Base-by-base conservation (phyloP, 2,797 vertebrate genomes). In the Notolepis coatsorum region DNA sequence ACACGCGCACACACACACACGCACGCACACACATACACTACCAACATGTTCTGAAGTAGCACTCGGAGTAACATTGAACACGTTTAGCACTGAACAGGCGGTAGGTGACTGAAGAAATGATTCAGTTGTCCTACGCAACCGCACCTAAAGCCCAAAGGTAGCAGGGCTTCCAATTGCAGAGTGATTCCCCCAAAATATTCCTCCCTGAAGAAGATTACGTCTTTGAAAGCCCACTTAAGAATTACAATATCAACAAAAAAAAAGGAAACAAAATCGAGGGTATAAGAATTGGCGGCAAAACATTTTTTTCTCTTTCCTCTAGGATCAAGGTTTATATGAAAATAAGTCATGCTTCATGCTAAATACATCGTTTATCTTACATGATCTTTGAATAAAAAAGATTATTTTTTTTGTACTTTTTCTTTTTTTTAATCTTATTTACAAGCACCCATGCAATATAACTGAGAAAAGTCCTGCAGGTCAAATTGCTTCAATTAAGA, bases 341-440 rank as follows among this genome's bases (percentile, higher is more conserved):
- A 99, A 99, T 98, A 99, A 98, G 95, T 96, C 96, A 98, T 98
- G 97, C 97, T 96, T 96, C 97, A 99, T 99, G 97, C 97, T 98
- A 99, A 98, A 99, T 98, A 99, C 96, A 96, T 95, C 75, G 94
- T 98, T 97, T 97, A 97, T 97, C 95, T 96, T 98, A 98, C 96
- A 97, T 95, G 95, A 95, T 96, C 94, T 97, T 94, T 95, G 93
- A 95, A 95, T 96, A 90, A 90, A 91, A 93, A 94, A 96, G 95
- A 96, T 92, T 87, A 83, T 84, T 89, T 89, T 91, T 93, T 91
- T 88, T n/a, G n/a, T n/a, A n/a, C n/a, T n/a, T n/a, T 87, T 84
- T 84, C 89, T 89, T 91, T 93, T 91, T 88, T 91, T 93, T 91
- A 87, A 91, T 92, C 92, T 93, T 93, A 92, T 94, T 90, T 92